A percentile compares a stretch with the other conserved stretches of the same genome.
phyloP scores from a whole-genome alignment of 2,113 vertebrate species.

The Dryoscopus gambensis region DNA sequence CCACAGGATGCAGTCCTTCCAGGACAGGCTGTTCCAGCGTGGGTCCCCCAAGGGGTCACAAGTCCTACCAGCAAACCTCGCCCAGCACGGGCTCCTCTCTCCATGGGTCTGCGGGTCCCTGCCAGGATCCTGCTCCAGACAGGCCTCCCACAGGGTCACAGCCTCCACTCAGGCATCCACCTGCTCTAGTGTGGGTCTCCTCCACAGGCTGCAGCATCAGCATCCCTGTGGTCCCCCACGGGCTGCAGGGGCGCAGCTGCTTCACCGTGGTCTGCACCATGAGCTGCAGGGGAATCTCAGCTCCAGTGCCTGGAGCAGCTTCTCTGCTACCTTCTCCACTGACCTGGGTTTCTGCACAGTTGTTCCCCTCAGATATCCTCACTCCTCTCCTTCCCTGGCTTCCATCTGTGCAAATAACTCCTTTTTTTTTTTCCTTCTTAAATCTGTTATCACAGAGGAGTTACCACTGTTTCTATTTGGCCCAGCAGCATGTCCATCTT shows the following conservation, averaged over 20 bases:
- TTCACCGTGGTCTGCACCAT: background rate
- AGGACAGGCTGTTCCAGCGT: background rate
- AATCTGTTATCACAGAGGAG: background rate
- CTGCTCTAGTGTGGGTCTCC: accelerated
- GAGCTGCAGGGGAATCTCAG: background rate
- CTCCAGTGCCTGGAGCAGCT: background rate
- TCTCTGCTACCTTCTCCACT: background rate
- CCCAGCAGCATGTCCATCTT: accelerated
- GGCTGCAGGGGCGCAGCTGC: background rate
- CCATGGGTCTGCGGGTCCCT: background rate
- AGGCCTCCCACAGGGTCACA: background rate
- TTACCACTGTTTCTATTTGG: background rate
- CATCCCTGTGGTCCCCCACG: no score
- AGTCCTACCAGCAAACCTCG: background rate
- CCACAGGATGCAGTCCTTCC: background rate
- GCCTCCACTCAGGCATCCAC: background rate
- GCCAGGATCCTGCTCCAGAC: background rate
- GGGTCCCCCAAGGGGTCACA: background rate
- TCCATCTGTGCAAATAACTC: background rate
- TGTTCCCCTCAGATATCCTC: background rate
- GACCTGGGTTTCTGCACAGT: background rate
- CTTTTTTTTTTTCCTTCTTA: background rate
- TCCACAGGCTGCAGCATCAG: background rate
- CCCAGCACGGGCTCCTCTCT: no score
- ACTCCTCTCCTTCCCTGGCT: background rate